A percentile compares a stretch with the other conserved stretches of the same genome.
Conservation (phyloP, 1,140 invertebrate species). For the Acyrthosiphon pisum region DNA sequence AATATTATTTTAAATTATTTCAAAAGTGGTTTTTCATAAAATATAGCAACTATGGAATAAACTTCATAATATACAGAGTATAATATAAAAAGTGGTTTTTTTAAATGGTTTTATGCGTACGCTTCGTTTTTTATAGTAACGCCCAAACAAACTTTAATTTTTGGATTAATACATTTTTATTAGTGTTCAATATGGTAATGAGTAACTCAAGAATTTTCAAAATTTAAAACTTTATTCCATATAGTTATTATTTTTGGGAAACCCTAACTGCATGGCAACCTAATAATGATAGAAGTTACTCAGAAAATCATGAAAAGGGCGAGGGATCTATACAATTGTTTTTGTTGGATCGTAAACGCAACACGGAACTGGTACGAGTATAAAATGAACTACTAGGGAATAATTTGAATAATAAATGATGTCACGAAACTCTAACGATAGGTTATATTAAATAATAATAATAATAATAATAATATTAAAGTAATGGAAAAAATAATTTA, state of each 20-base stretch:
- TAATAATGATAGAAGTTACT: constrained; percentile 8
- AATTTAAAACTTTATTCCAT: background rate
- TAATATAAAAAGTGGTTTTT: constrained; percentile 3
- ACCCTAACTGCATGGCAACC: background rate
- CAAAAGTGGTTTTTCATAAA: background rate
- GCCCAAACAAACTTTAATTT: background rate
- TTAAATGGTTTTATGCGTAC: background rate
- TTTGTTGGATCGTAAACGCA: background rate
- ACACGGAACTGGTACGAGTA: background rate
- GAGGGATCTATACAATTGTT: background rate
- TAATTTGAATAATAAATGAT: constrained; percentile 34
- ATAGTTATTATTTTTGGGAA: background rate
- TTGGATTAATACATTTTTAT: background rate
- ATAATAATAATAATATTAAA: background rate
- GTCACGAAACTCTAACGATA: constrained; percentile 26
- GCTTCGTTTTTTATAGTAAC: background rate
- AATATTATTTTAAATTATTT: constrained; percentile 1
- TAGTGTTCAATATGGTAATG: background rate
- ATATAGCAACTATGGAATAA: background rate
- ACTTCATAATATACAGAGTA: background rate
- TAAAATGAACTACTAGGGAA: background rate
- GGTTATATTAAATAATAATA: background rate
- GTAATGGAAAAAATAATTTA: background rate
- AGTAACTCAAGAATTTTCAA: background rate
- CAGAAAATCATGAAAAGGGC: background rate